Evolutionary conservation across 2,113 vertebrate genomes (phyloP), one percentile per base, ranked within the genome.

Genomic region (Sylvietta virens): DNA sequence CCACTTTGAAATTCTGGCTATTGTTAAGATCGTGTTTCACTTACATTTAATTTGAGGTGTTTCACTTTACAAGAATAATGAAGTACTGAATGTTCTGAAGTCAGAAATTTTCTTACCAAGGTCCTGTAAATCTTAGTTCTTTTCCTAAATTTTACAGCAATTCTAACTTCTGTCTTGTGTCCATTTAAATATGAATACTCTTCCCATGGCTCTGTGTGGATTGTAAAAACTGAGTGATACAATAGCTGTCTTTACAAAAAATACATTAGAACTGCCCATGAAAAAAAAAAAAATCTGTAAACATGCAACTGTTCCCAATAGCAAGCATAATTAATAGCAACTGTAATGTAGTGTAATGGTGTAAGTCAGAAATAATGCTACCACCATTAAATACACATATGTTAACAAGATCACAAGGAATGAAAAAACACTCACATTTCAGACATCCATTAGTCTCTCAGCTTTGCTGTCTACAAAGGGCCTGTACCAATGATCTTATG

Each of bases 381-480:
- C 76, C 54, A 51, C 92, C 71, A 90, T 94, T 94, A 94, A 92
- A 93, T 77, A 83, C 88, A 90, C 76, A 80, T 93, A 88, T 90
- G 90, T 93, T 96, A 95, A 92, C 86, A 93, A 95, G 95, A 96
- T 95, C 90, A 94, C 86, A 96, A 77, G 82, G 88, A 97, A 86
- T 82, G 92, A 80, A 86, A 95, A 93, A 92, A 47, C 80, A 78
- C 86, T 86, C 47, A 0, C 51, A 37, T 93, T 90, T 92, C 91
- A 93, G 91, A 86, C 86, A 91, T 81, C 92, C 91, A 91, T 95
- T 96, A 94, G 91, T 88, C 69, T 95, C 95, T 88, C 91, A 81
- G 94, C 82, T 96, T 91, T 83, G 72, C 67, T 6, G 1, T 74
- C 88, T 95, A 73, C 86, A 94, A 95, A 95, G 80, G 77, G 56